These are phyloP conservation scores for Limanda limanda DNA, from an alignment of 2,113 vertebrate genomes.

Conservation along the genomic window DNA sequence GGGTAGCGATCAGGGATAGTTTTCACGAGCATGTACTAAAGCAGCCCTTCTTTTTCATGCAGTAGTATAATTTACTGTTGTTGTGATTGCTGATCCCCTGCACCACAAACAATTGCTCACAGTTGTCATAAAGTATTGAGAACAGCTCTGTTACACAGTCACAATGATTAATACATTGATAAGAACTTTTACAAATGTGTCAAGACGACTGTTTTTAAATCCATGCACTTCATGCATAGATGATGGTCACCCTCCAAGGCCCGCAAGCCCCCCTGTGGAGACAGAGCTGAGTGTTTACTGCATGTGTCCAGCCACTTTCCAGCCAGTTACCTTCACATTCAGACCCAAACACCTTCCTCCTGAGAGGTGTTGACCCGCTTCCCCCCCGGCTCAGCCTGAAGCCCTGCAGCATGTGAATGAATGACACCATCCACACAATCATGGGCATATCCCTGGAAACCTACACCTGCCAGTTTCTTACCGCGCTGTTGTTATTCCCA, in stretches of 20 bases:
- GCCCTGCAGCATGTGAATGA: constrained; percentile 21
- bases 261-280: constrained; percentile 31
- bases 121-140: constrained; percentile 69
- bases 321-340: constrained; percentile 25
- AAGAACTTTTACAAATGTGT: constrained; percentile 73
- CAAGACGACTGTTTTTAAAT: constrained; percentile 75
- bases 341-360: constrained; percentile 4
- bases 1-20: constrained; percentile 10
- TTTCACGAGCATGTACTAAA: constrained; percentile 45
- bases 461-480: background rate
- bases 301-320: constrained; percentile 38
- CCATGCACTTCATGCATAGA: constrained; percentile 86
- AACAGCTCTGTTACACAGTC: constrained; percentile 72
- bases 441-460: constrained; percentile 2
- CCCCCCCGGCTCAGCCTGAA: constrained; percentile 3
- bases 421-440: constrained; percentile 27
- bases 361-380: constrained; percentile 25
- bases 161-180: constrained; percentile 71
- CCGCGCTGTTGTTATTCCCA: constrained; percentile 25
- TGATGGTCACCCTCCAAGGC: constrained; percentile 55
- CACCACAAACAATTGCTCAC: constrained; percentile 66
- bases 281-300: constrained; percentile 33
- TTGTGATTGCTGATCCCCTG: constrained; percentile 40
- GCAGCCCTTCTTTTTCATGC: constrained; percentile 71
- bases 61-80: constrained; percentile 45